A percentile compares a stretch with the other conserved stretches of the same genome.
phyloP scores from a whole-genome alignment of 2,888 invertebrate genomes.

The Crioceris asparagi region DNA sequence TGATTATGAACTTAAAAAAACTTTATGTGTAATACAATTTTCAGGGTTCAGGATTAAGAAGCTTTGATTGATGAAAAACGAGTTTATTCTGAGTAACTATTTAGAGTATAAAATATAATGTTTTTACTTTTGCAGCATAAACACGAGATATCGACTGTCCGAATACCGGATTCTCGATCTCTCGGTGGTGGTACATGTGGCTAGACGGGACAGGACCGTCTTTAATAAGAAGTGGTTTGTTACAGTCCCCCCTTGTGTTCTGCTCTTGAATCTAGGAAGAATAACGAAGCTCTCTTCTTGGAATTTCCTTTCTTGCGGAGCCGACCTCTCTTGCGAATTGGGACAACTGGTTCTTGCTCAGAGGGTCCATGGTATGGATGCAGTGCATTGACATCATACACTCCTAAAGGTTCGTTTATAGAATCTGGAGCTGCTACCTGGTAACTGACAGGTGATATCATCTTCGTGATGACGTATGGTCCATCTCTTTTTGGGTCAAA shows the following conservation, averaged over 20 bases:
- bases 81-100: no score
- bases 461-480: slow-evolving; percentile 7
- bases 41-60: no score
- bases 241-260: slow-evolving; percentile 24
- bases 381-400: slow-evolving; percentile 5
- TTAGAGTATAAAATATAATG: no score
- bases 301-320: slow-evolving; percentile 6
- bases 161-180: no score
- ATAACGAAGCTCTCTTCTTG: slow-evolving; percentile 4
- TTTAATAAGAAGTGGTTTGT: no score
- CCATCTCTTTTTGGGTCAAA: slow-evolving; percentile 12
- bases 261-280: slow-evolving; percentile 7
- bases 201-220: no score
- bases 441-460: slow-evolving; percentile 1
- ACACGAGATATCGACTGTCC: no score
- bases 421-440: slow-evolving; percentile 5
- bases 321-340: slow-evolving; percentile 25
- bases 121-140: no score
- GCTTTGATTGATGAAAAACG: no score
- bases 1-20: no score
- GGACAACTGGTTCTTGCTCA: slow-evolving; percentile 41
- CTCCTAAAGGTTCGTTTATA: slow-evolving; percentile 7
- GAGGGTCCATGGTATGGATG: slow-evolving; percentile 6
- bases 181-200: no score
- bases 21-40: no score